Evolutionary conservation across 2,888 invertebrate species (phyloP).

Genomic region (Melieria picta): DNA sequence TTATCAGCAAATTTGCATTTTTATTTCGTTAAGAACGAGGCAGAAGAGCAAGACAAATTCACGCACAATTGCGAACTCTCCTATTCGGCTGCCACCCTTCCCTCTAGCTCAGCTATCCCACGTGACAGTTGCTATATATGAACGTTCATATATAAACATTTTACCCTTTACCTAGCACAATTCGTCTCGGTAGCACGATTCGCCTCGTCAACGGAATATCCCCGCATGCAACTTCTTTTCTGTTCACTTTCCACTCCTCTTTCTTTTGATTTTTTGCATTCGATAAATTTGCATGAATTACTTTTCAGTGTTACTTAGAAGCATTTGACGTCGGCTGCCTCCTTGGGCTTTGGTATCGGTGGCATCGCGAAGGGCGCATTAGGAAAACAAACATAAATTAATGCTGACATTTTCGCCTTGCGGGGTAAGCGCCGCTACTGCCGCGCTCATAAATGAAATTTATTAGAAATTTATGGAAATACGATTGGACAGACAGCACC

Average conservation of each 20-base stretch:
- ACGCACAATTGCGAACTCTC: constrained; percentile 21
- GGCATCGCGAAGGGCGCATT: constrained; percentile 53
- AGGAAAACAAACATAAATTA: constrained; percentile 67
- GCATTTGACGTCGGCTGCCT: not conserved
- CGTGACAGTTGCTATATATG: too few relatives aligned
- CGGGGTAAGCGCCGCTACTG: constrained; percentile 39
- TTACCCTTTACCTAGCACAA: too few relatives aligned
- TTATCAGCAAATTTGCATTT: constrained; percentile 42
- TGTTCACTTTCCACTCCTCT: not conserved
- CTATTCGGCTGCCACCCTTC: too few relatives aligned
- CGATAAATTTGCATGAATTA: constrained; percentile 43
- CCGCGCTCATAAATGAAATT: constrained; percentile 42
- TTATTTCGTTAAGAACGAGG: constrained; percentile 37
- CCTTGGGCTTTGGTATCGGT: not conserved
- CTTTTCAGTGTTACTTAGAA: constrained; percentile 32
- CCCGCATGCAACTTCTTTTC: too few relatives aligned
- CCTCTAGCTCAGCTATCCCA: too few relatives aligned
- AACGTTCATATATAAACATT: too few relatives aligned
- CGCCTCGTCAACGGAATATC: too few relatives aligned
- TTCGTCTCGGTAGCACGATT: too few relatives aligned
- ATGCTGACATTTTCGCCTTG: constrained; percentile 63
- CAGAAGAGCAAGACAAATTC: constrained; percentile 4
- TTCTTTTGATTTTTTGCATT: constrained; percentile 9
- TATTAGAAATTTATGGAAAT: constrained; percentile 54
- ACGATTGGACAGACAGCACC: not conserved